Evolutionary conservation across 1,140 invertebrate species (phyloP), one percentile per base, ranked within the genome.

Genomic region (Oreohelix idahoensis): DNA sequence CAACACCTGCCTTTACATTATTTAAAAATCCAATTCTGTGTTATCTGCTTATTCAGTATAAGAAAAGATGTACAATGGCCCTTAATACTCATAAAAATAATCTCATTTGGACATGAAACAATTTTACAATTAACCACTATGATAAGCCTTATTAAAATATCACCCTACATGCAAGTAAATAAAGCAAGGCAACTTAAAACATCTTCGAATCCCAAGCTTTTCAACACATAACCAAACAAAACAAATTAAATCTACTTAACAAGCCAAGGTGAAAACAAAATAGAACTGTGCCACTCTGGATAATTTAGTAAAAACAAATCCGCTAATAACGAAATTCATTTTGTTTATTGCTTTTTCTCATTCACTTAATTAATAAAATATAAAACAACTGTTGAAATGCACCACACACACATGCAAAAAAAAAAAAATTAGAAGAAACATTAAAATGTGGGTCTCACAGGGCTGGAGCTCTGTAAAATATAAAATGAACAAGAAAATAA

Each of bases 401-500:
- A 45, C 26, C 13, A 71, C 5, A 45, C 38, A 45, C 0, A 45
- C 23, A 74, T 58, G 53, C 53, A 58, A 51, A 77, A 32, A 53
- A 1, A 32, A 53, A 17, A 5, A 66, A n/a, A n/a, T n/a, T n/a
- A n/a, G n/a, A n/a, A n/a, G n/a, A n/a, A n/a, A n/a, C n/a, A 66
- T 66, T 66, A 70, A 81, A 51, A 49, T 71, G 23, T 45, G 13
- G 36, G 1, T 51, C 79, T 81, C 79, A 81, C 63, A 70, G 79
- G 63, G 26, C 79, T 71, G 35, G 79, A 45, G 51, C 79, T 81
- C 79, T 71, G 23, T 13, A 38, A 71, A 81, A 71, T 29, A 36
- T 8, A 71, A 45, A 45, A 35, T 66, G 29, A 78, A 26, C n/a
- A n/a, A n/a, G n/a, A n/a, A 42, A 29, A 35, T 2, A 58, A 53